Percentiles rank a stretch among this genome's conserved stretches.
These are phyloP conservation scores for Brachionus asplanchnoidis DNA, from an alignment of 1,140 invertebrate species.

Conservation along the genomic window DNA sequence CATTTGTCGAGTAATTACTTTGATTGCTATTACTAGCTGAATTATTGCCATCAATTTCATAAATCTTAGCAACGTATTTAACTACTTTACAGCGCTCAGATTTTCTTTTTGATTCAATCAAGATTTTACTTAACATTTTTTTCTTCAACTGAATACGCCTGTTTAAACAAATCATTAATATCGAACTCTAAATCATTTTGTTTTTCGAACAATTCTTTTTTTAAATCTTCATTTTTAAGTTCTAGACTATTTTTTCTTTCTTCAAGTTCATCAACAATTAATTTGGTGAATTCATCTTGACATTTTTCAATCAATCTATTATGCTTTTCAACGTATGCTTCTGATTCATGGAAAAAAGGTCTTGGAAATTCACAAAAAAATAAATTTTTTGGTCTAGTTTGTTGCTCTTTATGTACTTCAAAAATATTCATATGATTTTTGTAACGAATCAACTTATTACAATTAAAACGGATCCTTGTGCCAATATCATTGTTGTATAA, in stretches of 20 bases:
- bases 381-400: not conserved
- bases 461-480: not conserved
- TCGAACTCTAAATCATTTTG: not conserved
- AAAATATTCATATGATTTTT: constrained; percentile 6
- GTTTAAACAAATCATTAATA: not conserved
- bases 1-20: not conserved
- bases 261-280: not conserved
- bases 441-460: not conserved
- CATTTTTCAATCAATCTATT: not conserved
- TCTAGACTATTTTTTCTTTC: not conserved
- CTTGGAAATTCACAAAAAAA: constrained; percentile 8
- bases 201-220: not conserved
- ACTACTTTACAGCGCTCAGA: not conserved
- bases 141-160: not conserved
- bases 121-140: not conserved
- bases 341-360: not conserved
- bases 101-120: not conserved
- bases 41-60: not conserved
- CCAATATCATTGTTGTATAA: not conserved
- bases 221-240: not conserved
- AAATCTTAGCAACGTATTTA: not conserved
- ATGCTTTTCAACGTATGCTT: not conserved
- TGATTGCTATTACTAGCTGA: not conserved
- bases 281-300: not conserved
- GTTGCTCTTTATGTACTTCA: not conserved